Conservation (phyloP, 2,113 vertebrate species). For the Calidris pygmaea region DNA sequence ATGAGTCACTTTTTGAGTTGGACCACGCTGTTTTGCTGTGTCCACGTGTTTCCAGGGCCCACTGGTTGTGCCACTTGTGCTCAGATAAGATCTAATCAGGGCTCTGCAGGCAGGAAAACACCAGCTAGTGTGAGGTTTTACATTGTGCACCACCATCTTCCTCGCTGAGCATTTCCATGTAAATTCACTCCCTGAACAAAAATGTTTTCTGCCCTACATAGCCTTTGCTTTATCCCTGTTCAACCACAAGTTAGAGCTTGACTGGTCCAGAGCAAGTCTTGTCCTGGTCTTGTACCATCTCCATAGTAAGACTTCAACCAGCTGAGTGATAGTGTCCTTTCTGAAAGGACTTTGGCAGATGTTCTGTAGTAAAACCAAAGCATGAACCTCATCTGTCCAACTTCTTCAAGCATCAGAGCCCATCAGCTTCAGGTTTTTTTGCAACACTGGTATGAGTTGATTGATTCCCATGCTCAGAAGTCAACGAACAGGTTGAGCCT, state of each 20-base stretch:
- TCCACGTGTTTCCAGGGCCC: not conserved
- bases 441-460: not conserved
- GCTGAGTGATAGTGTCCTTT: not conserved
- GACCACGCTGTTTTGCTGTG: not conserved
- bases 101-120: not conserved
- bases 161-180: not conserved
- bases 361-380: not conserved
- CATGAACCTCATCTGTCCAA: not conserved
- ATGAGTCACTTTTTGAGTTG: not conserved
- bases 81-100: conserved; percentile 17
- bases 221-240: not conserved
- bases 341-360: not conserved
- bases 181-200: not conserved
- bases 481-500: not conserved
- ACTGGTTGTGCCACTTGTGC: not conserved
- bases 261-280: not conserved
- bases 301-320: not conserved
- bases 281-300: not conserved
- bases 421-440: accelerated
- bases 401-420: not conserved
- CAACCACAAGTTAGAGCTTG: not conserved
- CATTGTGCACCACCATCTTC: not conserved
- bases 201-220: accelerated
- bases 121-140: not conserved
- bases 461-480: not conserved